phyloP scores from a whole-genome alignment of 2,888 invertebrate genomes.

The Saturnia pavonia region DNA sequence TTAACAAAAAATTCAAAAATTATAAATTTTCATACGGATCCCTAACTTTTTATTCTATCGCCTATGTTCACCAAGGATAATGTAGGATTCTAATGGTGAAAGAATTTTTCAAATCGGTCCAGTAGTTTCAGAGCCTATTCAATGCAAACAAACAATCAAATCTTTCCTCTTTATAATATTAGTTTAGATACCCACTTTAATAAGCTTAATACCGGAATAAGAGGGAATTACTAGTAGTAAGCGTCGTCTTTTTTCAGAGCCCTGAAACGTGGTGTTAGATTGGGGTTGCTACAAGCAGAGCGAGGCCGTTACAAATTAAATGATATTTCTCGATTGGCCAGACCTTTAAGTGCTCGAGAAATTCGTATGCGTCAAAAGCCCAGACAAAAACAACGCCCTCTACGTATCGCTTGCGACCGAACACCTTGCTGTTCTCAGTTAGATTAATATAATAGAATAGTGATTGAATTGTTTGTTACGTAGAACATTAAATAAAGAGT shows the following conservation, averaged over 20 bases:
- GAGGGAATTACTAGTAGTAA: background rate
- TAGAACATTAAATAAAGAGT: background rate
- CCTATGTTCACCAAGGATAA: too few species aligned
- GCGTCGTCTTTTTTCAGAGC: conserved; percentile 40
- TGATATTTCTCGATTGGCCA: conserved; percentile 43
- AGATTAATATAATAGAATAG: conserved; percentile 2
- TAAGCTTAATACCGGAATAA: background rate
- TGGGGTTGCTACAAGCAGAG: conserved; percentile 51
- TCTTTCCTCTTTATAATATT: too few species aligned
- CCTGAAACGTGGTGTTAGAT: conserved; percentile 54
- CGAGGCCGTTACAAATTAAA: conserved; percentile 55
- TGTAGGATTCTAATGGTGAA: too few species aligned
- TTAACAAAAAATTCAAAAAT: too few species aligned
- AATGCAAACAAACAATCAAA: too few species aligned
- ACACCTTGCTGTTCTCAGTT: conserved; percentile 3
- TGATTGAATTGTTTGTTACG: background rate
- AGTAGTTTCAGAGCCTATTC: too few species aligned
- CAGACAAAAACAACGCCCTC: conserved; percentile 28
- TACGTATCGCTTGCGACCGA: conserved; percentile 25
- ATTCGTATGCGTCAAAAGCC: conserved; percentile 28
- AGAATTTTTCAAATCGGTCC: too few species aligned
- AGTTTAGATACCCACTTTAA: too few species aligned
- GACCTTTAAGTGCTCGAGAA: conserved; percentile 30
- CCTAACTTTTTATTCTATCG: too few species aligned
- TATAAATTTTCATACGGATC: too few species aligned